Percentiles rank a stretch among this genome's conserved stretches.
Evolutionary conservation across 2,113 vertebrate genomes (phyloP).

Genomic region (Ammodytes dubius): DNA sequence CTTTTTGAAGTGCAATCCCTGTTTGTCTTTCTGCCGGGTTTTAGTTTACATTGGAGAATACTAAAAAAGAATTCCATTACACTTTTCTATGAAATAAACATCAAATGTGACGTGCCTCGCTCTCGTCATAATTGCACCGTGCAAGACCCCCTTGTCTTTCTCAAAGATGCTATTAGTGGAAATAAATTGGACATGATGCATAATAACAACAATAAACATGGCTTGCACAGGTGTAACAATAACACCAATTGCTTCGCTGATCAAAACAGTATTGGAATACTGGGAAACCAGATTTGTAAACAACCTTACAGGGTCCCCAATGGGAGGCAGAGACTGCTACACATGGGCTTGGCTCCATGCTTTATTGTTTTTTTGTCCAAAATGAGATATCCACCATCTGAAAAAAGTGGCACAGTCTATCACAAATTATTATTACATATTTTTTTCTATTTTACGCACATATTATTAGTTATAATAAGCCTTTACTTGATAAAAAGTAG

Average conservation of each 20-base stretch:
- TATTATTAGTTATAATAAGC: background rate
- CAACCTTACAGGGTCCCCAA: slow-evolving; percentile 3
- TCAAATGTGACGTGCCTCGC: slow-evolving; percentile 39
- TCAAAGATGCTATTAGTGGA: slow-evolving; percentile 54
- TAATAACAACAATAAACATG: slow-evolving; percentile 16
- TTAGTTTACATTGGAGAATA: slow-evolving; percentile 73
- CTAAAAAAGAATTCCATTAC: slow-evolving; percentile 56
- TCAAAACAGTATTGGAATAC: slow-evolving; percentile 33
- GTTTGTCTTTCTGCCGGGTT: slow-evolving; percentile 74
- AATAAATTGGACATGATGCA: slow-evolving; percentile 48
- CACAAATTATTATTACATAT: background rate
- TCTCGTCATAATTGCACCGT: slow-evolving; percentile 53
- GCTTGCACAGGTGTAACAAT: slow-evolving; percentile 28
- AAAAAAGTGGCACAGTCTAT: slow-evolving; percentile 19
- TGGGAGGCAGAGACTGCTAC: slow-evolving; percentile 14
- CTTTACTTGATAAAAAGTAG: slow-evolving; percentile 1
- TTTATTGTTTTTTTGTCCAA: slow-evolving; percentile 32
- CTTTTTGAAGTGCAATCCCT: slow-evolving; percentile 75
- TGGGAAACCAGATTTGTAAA: slow-evolving; percentile 17
- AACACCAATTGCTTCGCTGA: slow-evolving; percentile 26
- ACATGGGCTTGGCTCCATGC: slow-evolving; percentile 12
- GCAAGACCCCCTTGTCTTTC: slow-evolving; percentile 38
- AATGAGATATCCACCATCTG: slow-evolving; percentile 24
- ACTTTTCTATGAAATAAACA: slow-evolving; percentile 60
- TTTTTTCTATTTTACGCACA: background rate